Conservation (phyloP, 2,797 vertebrate genomes). For the Oreonectes daqikongensis region DNA sequence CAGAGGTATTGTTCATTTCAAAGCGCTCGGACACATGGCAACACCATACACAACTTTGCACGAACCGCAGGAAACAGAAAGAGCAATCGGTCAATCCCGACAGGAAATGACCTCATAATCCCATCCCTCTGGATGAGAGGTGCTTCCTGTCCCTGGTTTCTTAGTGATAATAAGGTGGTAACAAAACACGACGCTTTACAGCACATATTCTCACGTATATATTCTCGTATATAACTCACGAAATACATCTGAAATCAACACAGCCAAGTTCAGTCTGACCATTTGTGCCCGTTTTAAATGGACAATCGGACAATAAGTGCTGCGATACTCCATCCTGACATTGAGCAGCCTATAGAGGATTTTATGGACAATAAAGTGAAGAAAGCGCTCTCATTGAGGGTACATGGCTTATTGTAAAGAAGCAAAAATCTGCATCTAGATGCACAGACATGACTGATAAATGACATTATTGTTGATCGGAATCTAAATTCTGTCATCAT, state of each 20-base stretch:
- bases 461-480: background rate
- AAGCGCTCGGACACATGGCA: background rate
- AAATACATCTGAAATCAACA: conserved; percentile 21
- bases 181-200: conserved; percentile 20
- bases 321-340: background rate
- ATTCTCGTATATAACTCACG: conserved; percentile 12
- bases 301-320: background rate
- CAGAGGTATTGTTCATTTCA: conserved; percentile 7
- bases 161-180: conserved; percentile 9
- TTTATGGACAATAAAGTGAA: conserved; percentile 15
- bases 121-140: conserved; percentile 20
- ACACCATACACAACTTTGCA: conserved; percentile 25
- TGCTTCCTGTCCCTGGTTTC: conserved; percentile 40
- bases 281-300: background rate
- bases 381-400: background rate
- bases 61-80: conserved; percentile 45
- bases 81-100: conserved; percentile 40
- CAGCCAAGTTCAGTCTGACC: conserved; percentile 18
- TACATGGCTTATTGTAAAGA: conserved; percentile 21
- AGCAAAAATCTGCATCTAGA: no score
- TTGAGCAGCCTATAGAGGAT: conserved; percentile 10
- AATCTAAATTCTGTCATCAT: no score
- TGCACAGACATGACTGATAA: conserved; percentile 11
- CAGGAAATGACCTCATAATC: conserved; percentile 41
- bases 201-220: conserved; percentile 5